These are phyloP conservation scores for Zhengitettix transpicula DNA, from an alignment of 2,888 invertebrate species.

Conservation along the genomic window DNA sequence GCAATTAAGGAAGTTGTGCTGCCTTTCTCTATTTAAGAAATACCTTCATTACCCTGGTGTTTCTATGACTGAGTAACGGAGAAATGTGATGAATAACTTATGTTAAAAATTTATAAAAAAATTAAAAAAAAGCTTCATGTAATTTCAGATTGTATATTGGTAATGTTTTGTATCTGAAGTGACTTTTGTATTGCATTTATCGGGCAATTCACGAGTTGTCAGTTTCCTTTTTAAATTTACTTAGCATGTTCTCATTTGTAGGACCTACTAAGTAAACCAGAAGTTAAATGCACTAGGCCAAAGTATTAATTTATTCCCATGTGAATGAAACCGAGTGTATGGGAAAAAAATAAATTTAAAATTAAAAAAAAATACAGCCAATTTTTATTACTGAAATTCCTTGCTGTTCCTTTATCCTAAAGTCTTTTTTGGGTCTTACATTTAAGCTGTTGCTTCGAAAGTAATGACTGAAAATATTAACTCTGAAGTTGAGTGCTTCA, in stretches of 20 bases:
- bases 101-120: background rate
- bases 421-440: too few species aligned
- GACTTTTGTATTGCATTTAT: constrained; percentile 13
- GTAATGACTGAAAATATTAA: too few species aligned
- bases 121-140: constrained; percentile 7
- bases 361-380: too few species aligned
- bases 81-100: background rate
- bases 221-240: constrained; percentile 7
- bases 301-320: constrained; percentile 22
- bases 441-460: too few species aligned
- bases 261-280: constrained; percentile 19
- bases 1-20: constrained; percentile 9
- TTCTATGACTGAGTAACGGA: constrained; percentile 4
- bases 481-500: too few species aligned
- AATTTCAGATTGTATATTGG: constrained; percentile 11
- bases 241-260: constrained; percentile 13
- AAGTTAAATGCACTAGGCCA: constrained; percentile 18
- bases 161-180: constrained; percentile 8
- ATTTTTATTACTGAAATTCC: too few species aligned
- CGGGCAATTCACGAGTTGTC: constrained; percentile 10
- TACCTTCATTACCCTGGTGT: constrained; percentile 5
- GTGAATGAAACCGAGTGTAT: constrained; percentile 1
- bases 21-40: constrained; percentile 9
- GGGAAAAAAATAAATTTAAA: too few species aligned
- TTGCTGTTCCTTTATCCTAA: too few species aligned